Evolutionary conservation across 2,113 vertebrate genomes (phyloP).

Genomic region (Athene noctua): DNA sequence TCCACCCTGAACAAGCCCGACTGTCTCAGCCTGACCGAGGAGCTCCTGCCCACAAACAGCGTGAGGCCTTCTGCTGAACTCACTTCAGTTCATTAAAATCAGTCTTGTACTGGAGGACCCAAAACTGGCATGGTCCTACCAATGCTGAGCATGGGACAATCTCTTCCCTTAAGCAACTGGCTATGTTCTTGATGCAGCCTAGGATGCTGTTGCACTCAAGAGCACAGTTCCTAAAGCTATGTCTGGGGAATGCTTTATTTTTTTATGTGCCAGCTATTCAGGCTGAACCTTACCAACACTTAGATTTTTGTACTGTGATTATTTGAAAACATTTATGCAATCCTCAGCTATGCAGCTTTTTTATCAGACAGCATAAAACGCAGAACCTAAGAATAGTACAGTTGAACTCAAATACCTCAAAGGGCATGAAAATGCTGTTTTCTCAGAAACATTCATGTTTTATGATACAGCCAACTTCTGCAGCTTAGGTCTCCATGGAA

Average conservation of each 20-base stretch:
- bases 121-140: not conserved
- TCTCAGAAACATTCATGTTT: not conserved
- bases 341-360: not conserved
- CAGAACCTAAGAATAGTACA: not conserved
- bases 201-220: not conserved
- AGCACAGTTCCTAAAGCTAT: not conserved
- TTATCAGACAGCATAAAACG: not conserved
- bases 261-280: not conserved
- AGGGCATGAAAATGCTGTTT: not conserved
- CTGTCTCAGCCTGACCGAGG: not conserved
- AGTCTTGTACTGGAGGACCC: not conserved
- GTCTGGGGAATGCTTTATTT: not conserved
- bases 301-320: not conserved
- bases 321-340: not conserved
- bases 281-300: not conserved
- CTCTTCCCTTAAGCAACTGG: not conserved
- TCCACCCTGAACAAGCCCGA: not conserved
- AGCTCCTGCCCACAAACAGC: not conserved
- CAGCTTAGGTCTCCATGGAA: slow-evolving; percentile 8
- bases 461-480: not conserved
- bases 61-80: not conserved
- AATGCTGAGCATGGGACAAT: not conserved
- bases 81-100: not conserved
- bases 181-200: not conserved
- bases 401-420: not conserved